Evolutionary conservation across 2,797 vertebrate genomes (phyloP).

Genomic region (Knipowitschia caucasica): DNA sequence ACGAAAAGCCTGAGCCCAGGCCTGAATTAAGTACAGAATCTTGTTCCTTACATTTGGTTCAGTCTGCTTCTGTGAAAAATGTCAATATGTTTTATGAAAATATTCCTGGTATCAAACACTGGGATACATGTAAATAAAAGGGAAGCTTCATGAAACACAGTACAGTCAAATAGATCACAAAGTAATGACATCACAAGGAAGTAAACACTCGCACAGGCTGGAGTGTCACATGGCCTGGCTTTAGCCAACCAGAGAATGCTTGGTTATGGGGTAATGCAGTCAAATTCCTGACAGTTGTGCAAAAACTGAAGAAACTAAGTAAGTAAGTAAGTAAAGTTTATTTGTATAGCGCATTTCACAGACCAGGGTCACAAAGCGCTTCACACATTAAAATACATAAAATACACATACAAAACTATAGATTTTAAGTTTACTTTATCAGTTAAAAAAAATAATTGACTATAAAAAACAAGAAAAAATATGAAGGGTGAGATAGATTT

Average conservation of each 20-base stretch:
- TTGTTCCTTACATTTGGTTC: constrained; percentile 94
- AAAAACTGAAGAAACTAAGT: background rate
- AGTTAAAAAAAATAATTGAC: too few species aligned
- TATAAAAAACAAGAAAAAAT: too few species aligned
- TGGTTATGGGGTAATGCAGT: constrained; percentile 23
- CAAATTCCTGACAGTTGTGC: constrained; percentile 8
- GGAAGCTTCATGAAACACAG: constrained; percentile 51
- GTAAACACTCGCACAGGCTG: constrained; percentile 34
- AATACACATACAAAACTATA: too few species aligned
- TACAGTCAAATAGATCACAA: constrained; percentile 49
- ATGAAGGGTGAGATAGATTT: background rate
- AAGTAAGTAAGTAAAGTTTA: too few species aligned
- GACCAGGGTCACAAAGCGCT: too few species aligned
- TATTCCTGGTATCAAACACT: constrained; percentile 4
- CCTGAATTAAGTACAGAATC: constrained; percentile 95
- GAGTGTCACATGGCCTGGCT: constrained; percentile 40
- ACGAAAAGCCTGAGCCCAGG: constrained; percentile 96
- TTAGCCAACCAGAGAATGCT: constrained; percentile 51
- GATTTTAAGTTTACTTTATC: too few species aligned
- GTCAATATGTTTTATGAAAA: background rate
- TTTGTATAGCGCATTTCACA: too few species aligned
- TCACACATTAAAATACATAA: too few species aligned
- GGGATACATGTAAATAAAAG: constrained; percentile 6
- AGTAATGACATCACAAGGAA: constrained; percentile 72
- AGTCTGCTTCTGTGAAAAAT: constrained; percentile 80